These are phyloP conservation scores for Calyptommatus sinebrachiatus DNA, from an alignment of 2,113 vertebrate species.

Conservation along the genomic window DNA sequence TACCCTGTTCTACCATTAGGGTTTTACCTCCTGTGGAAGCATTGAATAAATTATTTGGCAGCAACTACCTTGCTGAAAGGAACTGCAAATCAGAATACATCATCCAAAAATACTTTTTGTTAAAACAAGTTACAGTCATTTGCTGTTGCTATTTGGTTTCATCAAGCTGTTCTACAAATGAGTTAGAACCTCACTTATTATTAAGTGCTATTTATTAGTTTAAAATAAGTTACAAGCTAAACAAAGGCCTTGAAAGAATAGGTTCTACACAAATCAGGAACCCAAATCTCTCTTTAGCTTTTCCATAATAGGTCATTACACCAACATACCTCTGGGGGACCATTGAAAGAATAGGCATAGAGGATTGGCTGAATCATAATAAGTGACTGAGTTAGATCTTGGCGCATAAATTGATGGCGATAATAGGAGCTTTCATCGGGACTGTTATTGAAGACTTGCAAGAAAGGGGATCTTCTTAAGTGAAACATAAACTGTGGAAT, in stretches of 20 bases:
- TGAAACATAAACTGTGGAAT: slow-evolving; percentile 96
- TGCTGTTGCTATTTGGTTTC: too few relatives aligned
- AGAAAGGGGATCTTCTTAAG: slow-evolving; percentile 94
- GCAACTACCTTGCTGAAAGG: too few relatives aligned
- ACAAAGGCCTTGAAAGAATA: neutral
- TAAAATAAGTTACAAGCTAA: neutral
- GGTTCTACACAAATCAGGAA: neutral
- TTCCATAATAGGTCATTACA: neutral
- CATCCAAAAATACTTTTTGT: too few relatives aligned
- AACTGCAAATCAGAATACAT: too few relatives aligned
- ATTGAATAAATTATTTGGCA: too few relatives aligned
- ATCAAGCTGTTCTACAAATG: too few relatives aligned
- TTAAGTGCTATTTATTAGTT: neutral
- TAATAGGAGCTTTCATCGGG: slow-evolving; percentile 97
- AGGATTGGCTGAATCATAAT: slow-evolving; percentile 98
- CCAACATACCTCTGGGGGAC: slow-evolving; percentile 88
- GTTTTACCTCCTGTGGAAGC: too few relatives aligned
- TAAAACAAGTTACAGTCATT: too few relatives aligned
- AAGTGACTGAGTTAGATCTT: slow-evolving; percentile 94
- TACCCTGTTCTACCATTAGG: too few relatives aligned
- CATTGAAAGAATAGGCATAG: slow-evolving; percentile 94
- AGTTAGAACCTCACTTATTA: neutral
- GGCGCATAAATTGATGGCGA: slow-evolving; percentile 94
- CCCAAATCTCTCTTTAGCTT: neutral
- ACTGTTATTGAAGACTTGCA: slow-evolving; percentile 99